phyloP scores from a whole-genome alignment of 92 coral and sea anemone species.

The Porites lobata region DNA sequence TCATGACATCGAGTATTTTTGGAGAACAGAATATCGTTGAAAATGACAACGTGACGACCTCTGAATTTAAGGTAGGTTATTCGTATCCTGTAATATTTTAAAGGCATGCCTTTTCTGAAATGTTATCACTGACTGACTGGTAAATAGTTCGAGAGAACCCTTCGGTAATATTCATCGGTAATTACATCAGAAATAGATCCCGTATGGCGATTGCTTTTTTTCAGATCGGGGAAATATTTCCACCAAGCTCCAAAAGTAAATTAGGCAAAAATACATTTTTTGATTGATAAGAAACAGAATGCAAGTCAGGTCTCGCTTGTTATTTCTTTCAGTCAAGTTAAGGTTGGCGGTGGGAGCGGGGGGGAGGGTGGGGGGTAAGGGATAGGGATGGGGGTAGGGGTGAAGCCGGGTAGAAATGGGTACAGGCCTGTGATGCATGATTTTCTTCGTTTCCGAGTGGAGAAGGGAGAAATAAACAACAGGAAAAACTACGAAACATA shows the following conservation, averaged over 20 bases:
- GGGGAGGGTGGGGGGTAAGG: neutral
- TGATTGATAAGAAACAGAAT: no score
- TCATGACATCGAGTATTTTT: constrained; percentile 17
- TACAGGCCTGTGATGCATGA: no score
- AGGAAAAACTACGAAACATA: no score
- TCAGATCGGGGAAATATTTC: no score
- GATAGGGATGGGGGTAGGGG: neutral
- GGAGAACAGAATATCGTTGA: constrained; percentile 23
- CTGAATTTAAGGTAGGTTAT: constrained; percentile 12
- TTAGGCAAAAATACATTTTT: no score
- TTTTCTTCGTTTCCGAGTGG: no score
- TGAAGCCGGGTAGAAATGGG: no score
- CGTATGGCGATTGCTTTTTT: no score
- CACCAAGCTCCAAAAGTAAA: no score
- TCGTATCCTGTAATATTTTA: neutral
- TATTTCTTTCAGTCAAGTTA: no score
- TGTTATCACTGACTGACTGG: neutral
- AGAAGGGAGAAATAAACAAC: no score
- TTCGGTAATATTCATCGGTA: neutral
- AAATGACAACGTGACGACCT: constrained; percentile 12
- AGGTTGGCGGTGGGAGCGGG: neutral
- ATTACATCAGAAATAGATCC: neutral
- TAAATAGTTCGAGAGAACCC: neutral
- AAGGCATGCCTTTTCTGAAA: neutral
- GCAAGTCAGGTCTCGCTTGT: no score